Percentiles rank a stretch among this genome's conserved stretches.
Evolutionary conservation across 1,140 invertebrate species (phyloP).

Genomic region (Drosophila sturtevanti): DNA sequence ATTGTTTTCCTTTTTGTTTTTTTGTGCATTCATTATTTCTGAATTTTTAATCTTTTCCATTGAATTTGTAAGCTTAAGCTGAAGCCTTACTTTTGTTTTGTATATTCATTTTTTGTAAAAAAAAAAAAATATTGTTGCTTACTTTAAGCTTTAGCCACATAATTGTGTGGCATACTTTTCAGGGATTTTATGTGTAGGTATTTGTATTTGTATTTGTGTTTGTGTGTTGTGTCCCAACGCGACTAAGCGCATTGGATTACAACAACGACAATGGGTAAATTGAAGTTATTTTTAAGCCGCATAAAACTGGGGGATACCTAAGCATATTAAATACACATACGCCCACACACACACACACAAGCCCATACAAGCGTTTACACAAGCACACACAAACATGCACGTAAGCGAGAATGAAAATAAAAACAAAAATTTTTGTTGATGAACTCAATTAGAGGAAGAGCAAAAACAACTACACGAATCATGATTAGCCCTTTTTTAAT

Average conservation of each 20-base stretch:
- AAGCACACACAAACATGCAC: not conserved
- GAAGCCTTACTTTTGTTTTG: not conserved
- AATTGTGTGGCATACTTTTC: constrained; percentile 40
- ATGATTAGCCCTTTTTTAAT: constrained; percentile 56
- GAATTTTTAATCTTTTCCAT: not conserved
- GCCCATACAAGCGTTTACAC: constrained; percentile 2
- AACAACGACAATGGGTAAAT: constrained; percentile 53
- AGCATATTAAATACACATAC: constrained; percentile 51
- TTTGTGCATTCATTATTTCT: not conserved
- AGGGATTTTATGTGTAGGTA: constrained; percentile 17
- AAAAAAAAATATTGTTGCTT: constrained; percentile 17
- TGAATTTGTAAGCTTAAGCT: constrained; percentile 1
- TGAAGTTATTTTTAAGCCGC: constrained; percentile 58
- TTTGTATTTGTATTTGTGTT: not conserved
- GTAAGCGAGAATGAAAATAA: not conserved
- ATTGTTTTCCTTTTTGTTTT: too few relatives aligned
- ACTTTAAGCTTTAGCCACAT: constrained; percentile 32
- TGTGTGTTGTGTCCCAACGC: constrained; percentile 30
- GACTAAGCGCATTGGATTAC: constrained; percentile 70
- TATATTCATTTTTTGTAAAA: not conserved
- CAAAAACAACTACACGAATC: constrained; percentile 19
- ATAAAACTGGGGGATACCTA: constrained; percentile 25
- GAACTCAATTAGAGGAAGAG: constrained; percentile 65
- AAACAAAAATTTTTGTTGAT: constrained; percentile 61
- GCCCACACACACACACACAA: constrained; percentile 10